These are phyloP conservation scores for Coilia nasus DNA, from an alignment of 2,797 vertebrate species.

Conservation along the genomic window DNA sequence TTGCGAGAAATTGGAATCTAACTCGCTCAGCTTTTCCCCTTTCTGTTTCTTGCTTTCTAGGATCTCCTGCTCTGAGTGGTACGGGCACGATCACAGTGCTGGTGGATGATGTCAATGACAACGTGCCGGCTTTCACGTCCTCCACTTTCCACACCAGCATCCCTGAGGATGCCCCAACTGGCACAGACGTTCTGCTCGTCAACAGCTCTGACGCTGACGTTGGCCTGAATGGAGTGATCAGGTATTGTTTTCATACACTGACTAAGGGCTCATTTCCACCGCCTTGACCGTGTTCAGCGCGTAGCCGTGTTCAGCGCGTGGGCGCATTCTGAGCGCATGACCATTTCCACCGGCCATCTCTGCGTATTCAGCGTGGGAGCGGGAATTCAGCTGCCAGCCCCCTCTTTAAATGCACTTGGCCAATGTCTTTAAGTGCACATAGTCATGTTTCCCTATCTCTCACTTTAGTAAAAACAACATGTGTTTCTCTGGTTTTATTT, in stretches of 20 bases:
- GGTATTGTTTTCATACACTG: conserved; percentile 70
- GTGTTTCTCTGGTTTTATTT: too few relatives aligned
- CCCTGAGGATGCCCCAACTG: conserved; percentile 88
- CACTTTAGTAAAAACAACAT: too few relatives aligned
- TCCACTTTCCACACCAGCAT: conserved; percentile 84
- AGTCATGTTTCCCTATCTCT: too few relatives aligned
- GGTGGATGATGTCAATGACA: conserved; percentile 94
- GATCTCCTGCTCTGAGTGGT: conserved; percentile 89
- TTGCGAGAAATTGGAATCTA: not conserved
- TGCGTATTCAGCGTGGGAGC: too few relatives aligned
- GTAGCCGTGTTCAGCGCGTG: too few relatives aligned
- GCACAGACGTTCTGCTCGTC: conserved; percentile 90
- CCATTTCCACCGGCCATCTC: too few relatives aligned
- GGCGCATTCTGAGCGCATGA: too few relatives aligned
- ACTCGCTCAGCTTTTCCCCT: not conserved
- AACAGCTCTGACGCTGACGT: conserved; percentile 90
- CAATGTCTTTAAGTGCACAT: too few relatives aligned
- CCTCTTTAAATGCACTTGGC: too few relatives aligned
- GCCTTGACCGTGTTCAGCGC: too few relatives aligned
- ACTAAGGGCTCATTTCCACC: too few relatives aligned
- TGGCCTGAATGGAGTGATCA: conserved; percentile 88
- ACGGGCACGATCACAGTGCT: conserved; percentile 87
- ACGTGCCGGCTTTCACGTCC: conserved; percentile 85
- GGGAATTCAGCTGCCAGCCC: too few relatives aligned
- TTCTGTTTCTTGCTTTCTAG: conserved; percentile 63